A percentile compares a stretch with the other conserved stretches of the same genome.
These are phyloP conservation scores for Tenodera sinensis DNA, from an alignment of 2,888 invertebrate species.

Conservation along the genomic window DNA sequence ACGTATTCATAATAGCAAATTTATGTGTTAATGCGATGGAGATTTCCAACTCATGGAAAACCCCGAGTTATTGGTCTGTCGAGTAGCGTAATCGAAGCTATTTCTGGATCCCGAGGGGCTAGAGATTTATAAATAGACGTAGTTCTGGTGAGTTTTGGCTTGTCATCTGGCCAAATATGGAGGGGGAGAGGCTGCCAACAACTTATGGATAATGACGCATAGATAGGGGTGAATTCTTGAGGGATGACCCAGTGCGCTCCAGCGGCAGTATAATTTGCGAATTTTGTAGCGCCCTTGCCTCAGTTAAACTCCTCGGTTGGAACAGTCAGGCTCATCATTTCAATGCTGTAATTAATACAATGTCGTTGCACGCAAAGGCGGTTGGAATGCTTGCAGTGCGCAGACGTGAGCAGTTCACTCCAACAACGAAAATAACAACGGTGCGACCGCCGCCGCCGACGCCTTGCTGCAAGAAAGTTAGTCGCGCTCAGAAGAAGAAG, in stretches of 20 bases:
- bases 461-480: not conserved
- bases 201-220: not conserved
- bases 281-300: not conserved
- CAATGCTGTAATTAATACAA: not conserved
- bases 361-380: not conserved
- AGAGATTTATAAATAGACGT: not conserved
- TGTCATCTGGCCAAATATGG: slow-evolving; percentile 38
- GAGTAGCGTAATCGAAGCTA: not conserved
- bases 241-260: not conserved
- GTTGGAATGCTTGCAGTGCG: not conserved
- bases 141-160: not conserved
- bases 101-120: slow-evolving; percentile 5
- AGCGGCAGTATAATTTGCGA: not conserved
- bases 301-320: not conserved
- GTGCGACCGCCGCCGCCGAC: not conserved
- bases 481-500: slow-evolving; percentile 1
- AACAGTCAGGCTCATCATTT: not conserved
- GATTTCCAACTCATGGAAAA: not conserved
- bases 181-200: slow-evolving; percentile 25
- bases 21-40: not conserved
- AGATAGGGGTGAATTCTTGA: not conserved
- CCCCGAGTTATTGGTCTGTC: not conserved
- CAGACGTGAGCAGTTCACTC: slow-evolving; percentile 3
- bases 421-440: slow-evolving; percentile 2
- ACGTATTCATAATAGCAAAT: not conserved